phyloP scores from a whole-genome alignment of 1,140 invertebrate species.

The Anthonomus grandis region DNA sequence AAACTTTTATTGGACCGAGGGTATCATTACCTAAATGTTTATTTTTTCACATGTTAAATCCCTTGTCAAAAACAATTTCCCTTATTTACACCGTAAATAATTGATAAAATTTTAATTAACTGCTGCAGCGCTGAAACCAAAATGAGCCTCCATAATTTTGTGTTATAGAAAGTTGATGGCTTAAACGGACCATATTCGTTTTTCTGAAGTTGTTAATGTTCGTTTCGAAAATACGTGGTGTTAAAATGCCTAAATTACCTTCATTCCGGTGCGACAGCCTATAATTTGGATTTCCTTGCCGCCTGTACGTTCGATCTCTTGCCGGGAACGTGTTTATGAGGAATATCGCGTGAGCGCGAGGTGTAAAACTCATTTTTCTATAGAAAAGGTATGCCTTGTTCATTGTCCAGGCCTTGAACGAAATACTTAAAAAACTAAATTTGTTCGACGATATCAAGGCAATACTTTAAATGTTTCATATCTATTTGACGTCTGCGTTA shows the following conservation, averaged over 20 bases:
- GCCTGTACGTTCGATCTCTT: constrained; percentile 27
- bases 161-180: constrained; percentile 20
- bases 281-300: constrained; percentile 42
- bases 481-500: no score
- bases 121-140: constrained; percentile 23
- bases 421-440: constrained; percentile 12
- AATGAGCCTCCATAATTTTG: constrained; percentile 20
- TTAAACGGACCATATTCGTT: constrained; percentile 24
- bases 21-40: no score
- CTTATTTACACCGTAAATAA: background rate
- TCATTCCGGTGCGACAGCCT: constrained; percentile 40
- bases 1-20: no score
- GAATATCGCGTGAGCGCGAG: constrained; percentile 34
- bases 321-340: constrained; percentile 29
- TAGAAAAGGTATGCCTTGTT: constrained; percentile 17
- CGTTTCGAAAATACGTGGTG: constrained; percentile 37
- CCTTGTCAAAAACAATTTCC: no score
- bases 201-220: constrained; percentile 30
- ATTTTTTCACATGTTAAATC: no score
- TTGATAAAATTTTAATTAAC: constrained; percentile 4
- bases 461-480: no score
- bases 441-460: no score
- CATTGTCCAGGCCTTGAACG: constrained; percentile 17
- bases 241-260: constrained; percentile 43
- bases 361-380: constrained; percentile 34